Conservation (phyloP, 1,140 invertebrate species). For the Lordiphosa mommai region DNA sequence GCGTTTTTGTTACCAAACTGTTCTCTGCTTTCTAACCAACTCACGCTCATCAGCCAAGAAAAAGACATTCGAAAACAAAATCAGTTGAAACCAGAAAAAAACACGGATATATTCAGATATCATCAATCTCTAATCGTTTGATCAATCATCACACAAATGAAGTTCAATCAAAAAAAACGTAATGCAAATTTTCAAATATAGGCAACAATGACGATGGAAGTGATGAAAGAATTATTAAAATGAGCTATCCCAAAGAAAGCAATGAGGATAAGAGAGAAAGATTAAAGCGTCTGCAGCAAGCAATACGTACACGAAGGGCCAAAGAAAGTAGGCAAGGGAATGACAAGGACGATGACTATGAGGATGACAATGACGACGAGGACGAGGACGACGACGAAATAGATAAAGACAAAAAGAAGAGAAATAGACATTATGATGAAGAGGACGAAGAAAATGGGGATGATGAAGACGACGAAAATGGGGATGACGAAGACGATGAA, state of each 20-base stretch:
- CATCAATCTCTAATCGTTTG: conserved; percentile 54
- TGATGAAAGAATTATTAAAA: conserved; percentile 80
- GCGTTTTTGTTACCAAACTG: conserved; percentile 80
- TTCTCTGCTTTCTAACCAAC: conserved; percentile 56
- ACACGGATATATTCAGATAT: conserved; percentile 36
- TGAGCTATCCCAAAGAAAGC: conserved; percentile 79
- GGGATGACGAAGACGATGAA: conserved; percentile 71
- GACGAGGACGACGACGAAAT: conserved; percentile 6
- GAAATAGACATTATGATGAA: neutral
- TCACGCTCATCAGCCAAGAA: conserved; percentile 63
- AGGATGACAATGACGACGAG: conserved; percentile 2
- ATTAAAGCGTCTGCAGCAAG: conserved; percentile 57
- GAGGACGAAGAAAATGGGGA: conserved; percentile 10
- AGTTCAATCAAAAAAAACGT: conserved; percentile 41
- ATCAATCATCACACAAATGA: conserved; percentile 13
- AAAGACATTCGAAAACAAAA: conserved; percentile 41
- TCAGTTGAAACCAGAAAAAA: conserved; percentile 38
- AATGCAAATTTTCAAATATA: conserved; percentile 77
- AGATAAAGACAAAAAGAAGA: neutral
- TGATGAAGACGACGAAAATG: conserved; percentile 76
- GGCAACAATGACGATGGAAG: conserved; percentile 81
- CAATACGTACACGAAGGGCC: conserved; percentile 78
- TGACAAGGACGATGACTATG: conserved; percentile 37
- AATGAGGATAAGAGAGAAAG: conserved; percentile 58
- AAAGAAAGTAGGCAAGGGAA: conserved; percentile 22